Evolutionary conservation across 2,113 vertebrate genomes (phyloP), one percentile per base, ranked within the genome.

Genomic region (Rhipidura dahli): DNA sequence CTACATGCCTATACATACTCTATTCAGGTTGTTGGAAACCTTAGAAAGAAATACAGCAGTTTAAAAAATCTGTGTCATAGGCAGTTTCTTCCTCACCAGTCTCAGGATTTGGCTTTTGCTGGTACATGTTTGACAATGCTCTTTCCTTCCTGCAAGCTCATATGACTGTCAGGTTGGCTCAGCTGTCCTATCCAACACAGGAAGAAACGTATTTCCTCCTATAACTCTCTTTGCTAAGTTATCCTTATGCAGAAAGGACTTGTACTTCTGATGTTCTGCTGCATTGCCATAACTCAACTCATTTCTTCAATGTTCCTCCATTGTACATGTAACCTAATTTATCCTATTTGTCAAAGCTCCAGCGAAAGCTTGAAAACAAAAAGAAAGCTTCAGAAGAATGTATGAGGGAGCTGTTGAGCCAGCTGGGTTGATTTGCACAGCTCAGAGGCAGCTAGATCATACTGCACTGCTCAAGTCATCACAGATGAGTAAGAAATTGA

Each of bases 401-500:
- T 60, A 64, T 53, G 33, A 54, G 44, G 60, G 59, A 87, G 56
- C 64, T 83, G 40, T 64, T 73, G 76, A 91, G 44, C 51, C 60
- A 90, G 82, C 51, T 81, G 73, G 73, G 50, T 59, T 90, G 83
- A 88, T 70, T 77, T 28, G 47, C 26, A 93, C 65, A 95, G 92
- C 76, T 73, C 93, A 60, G 57, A 22, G 60, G 83, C 44, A 69
- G 95, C 96, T 87, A 95, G 78, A 96, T 97, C 95, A 89, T 89
- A 96, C 96, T 96, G 88, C 51, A 90, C 76, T 95, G 96, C 96
- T 97, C 79, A 89, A 89, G 73, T 94, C 90, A 97, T 90, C 39
- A 91, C 79, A 53, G 73, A 85, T 6, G 56, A 94, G 39, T 28
- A 78, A 72, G 66, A 93, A 97, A 94, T 13, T 42, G 14, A 96